Evolutionary conservation across 2,797 vertebrate species (phyloP).

Genomic region (Phrynocephalus vlangalii): DNA sequence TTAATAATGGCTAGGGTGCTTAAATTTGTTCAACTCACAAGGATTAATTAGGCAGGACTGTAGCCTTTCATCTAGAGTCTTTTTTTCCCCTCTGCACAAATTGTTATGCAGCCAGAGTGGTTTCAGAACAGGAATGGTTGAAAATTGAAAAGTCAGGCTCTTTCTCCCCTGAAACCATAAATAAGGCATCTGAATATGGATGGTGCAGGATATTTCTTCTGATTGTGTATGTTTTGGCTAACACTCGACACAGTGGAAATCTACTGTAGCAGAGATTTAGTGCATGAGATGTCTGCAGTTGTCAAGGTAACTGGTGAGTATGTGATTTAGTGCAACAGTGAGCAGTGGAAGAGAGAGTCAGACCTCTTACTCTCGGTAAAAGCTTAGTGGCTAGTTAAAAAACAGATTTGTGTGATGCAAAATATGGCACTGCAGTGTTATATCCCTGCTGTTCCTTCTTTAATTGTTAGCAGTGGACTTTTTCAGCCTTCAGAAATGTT

Average conservation of each 20-base stretch:
- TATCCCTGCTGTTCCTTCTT: background rate
- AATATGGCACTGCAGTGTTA: background rate
- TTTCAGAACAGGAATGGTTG: conserved; percentile 17
- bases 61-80: background rate
- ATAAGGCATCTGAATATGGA: conserved; percentile 19
- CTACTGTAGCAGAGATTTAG: conserved; percentile 49
- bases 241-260: conserved; percentile 26
- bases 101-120: background rate
- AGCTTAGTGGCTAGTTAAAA: background rate
- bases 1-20: background rate
- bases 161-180: conserved; percentile 40
- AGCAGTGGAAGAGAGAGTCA: conserved; percentile 19
- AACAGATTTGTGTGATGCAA: conserved; percentile 20
- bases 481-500: background rate
- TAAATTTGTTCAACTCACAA: background rate
- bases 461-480: background rate
- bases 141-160: conserved; percentile 19
- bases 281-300: conserved; percentile 67
- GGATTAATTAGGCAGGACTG: background rate
- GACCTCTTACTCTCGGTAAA: conserved; percentile 6
- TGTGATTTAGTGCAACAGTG: conserved; percentile 61
- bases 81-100: background rate
- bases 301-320: conserved; percentile 71
- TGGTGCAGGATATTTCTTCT: conserved; percentile 48
- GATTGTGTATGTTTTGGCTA: conserved; percentile 42